Percentiles rank a stretch among this genome's conserved stretches.
Conservation (phyloP, 2,113 vertebrate genomes). For the Ammospiza nelsoni region DNA sequence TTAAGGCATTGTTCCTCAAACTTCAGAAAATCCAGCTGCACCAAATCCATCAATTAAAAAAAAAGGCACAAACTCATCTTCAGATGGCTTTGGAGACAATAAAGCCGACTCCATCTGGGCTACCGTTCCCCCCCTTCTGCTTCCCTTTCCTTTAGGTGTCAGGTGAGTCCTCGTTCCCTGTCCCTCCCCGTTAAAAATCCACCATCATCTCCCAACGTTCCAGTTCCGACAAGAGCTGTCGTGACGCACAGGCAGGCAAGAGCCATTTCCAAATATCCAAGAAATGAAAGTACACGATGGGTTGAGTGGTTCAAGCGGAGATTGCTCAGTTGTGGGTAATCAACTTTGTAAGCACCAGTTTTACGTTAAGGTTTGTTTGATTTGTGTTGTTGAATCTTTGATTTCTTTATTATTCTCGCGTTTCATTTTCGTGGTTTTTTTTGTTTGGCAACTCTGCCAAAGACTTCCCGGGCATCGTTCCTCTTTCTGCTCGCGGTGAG, state of each 20-base stretch:
- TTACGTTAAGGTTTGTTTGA: constrained; percentile 55
- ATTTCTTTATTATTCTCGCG: neutral
- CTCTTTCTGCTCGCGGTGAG: neutral
- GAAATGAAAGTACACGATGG: constrained; percentile 73
- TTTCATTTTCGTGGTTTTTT: neutral
- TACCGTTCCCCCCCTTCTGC: constrained; percentile 23
- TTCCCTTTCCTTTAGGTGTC: constrained; percentile 44
- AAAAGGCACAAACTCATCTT: constrained; percentile 86
- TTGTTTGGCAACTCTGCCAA: constrained; percentile 54
- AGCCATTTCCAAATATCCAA: constrained; percentile 66
- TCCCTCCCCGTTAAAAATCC: constrained; percentile 53
- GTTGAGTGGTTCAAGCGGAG: constrained; percentile 76
- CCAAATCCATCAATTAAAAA: constrained; percentile 78
- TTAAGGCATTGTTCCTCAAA: constrained; percentile 85
- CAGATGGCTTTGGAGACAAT: constrained; percentile 74
- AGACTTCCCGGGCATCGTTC: constrained; percentile 43
- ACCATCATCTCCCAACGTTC: neutral
- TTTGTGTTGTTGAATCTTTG: constrained; percentile 59
- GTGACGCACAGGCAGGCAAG: constrained; percentile 63
- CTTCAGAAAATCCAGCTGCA: constrained; percentile 80
- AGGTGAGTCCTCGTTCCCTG: constrained; percentile 36
- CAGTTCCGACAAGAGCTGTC: neutral
- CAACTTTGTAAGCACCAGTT: constrained; percentile 81
- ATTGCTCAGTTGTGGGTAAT: constrained; percentile 71
- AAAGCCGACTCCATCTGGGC: constrained; percentile 70